phyloP scores from a whole-genome alignment of 2,113 vertebrate genomes.

The Ailurus styani region DNA sequence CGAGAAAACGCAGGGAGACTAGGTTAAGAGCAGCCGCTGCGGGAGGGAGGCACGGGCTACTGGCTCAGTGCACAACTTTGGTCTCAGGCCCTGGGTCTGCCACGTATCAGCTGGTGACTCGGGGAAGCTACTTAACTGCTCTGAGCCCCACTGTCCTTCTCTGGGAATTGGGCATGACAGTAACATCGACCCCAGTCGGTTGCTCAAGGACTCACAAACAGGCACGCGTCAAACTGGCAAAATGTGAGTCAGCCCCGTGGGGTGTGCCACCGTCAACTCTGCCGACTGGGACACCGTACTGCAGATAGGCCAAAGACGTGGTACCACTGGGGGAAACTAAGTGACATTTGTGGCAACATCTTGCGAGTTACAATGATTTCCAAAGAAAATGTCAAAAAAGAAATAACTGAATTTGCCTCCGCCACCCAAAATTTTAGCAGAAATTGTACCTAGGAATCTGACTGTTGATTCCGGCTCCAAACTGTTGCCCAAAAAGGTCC shows the following conservation, averaged over 20 bases:
- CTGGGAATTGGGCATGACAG: neutral
- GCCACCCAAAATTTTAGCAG: neutral
- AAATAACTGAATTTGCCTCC: neutral
- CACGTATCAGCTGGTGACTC: neutral
- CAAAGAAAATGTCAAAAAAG: neutral
- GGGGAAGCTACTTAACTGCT: neutral
- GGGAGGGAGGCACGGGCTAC: rapidly evolving
- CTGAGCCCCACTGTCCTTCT: neutral
- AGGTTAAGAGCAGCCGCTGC: neutral
- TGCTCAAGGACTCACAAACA: neutral
- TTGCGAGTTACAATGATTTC: neutral
- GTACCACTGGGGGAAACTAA: too few relatives aligned
- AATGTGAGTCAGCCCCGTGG: too few relatives aligned
- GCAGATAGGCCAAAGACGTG: rapidly evolving
- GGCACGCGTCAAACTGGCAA: neutral
- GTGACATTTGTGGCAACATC: neutral
- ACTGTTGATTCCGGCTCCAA: neutral
- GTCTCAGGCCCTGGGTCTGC: neutral
- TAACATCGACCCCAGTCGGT: rapidly evolving
- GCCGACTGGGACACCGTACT: rapidly evolving
- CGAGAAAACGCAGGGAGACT: neutral
- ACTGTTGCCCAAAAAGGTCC: neutral
- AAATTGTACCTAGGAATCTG: neutral
- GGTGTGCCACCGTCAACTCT: rapidly evolving
- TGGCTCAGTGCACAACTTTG: rapidly evolving